Conservation (phyloP, 2,888 invertebrate genomes). For the Psylliodes chrysocephalus region DNA sequence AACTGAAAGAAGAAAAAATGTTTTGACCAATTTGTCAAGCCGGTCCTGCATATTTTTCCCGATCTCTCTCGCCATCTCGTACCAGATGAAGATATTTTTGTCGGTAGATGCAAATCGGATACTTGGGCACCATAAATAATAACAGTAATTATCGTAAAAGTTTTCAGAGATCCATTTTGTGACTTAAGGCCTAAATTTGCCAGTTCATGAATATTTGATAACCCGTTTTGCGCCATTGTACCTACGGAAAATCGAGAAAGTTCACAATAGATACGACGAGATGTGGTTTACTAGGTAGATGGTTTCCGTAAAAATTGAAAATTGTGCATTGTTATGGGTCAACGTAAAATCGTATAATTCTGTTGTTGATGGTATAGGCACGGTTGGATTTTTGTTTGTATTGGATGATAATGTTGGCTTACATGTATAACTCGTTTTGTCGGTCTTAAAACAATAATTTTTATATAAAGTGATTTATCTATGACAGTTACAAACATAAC, state of each 20-base stretch:
- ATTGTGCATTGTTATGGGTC: constrained; percentile 8
- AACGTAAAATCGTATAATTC: constrained; percentile 8
- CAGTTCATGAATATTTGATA: constrained; percentile 17
- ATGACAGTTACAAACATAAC: too few species aligned
- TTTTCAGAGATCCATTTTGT: constrained; percentile 2
- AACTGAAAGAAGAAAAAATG: too few species aligned
- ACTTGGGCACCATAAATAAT: constrained; percentile 10
- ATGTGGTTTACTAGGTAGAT: constrained; percentile 6
- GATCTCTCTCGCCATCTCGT: constrained; percentile 6
- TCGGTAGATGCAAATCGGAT: constrained; percentile 15
- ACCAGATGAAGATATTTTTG: constrained; percentile 21
- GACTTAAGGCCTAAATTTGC: constrained; percentile 16
- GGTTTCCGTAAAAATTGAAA: neutral
- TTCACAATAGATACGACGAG: constrained; percentile 3
- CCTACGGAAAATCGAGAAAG: constrained; percentile 8
- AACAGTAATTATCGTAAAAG: constrained; percentile 19
- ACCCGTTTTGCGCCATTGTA: constrained; percentile 17
- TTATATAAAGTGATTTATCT: too few species aligned
- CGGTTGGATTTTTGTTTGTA: too few species aligned
- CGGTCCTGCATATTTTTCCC: neutral
- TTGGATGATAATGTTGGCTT: too few species aligned
- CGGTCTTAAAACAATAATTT: too few species aligned
- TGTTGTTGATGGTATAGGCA: neutral
- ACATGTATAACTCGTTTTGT: too few species aligned
- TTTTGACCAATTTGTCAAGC: too few species aligned